Conservation (phyloP, 23 tunicate species). For the Ciona savignyi region DNA sequence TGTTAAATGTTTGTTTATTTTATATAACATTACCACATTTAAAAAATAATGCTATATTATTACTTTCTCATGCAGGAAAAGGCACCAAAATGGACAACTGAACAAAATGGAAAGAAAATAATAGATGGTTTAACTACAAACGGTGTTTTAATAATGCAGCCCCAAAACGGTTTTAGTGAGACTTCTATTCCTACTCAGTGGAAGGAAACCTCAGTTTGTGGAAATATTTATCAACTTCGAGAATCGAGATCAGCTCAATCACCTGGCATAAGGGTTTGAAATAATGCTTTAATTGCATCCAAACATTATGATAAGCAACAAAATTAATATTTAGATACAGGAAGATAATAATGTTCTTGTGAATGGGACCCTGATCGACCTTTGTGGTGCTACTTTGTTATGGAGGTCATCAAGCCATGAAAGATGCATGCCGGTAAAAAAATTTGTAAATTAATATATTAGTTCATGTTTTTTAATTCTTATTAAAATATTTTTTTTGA, state of each 20-base stretch:
- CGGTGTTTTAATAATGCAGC: conserved; percentile 84
- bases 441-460: neutral
- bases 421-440: conserved; percentile 74
- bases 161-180: conserved; percentile 37
- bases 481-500: neutral
- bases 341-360: conserved; percentile 58
- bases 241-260: conserved; percentile 80
- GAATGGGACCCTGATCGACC: conserved; percentile 91
- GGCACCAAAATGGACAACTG: conserved; percentile 97
- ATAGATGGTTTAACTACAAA: conserved; percentile 96
- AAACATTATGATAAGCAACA: neutral
- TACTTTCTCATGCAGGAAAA: conserved; percentile 47
- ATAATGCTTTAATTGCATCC: neutral
- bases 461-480: neutral
- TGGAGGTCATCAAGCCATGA: conserved; percentile 80
- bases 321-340: conserved; percentile 24
- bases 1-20: too few relatives aligned
- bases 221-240: conserved; percentile 61
- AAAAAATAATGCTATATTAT: neutral
- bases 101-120: conserved; percentile 18
- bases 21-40: too few relatives aligned
- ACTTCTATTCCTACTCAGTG: conserved; percentile 37
- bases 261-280: conserved; percentile 54
- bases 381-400: conserved; percentile 93
- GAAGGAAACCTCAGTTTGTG: conserved; percentile 86